Evolutionary conservation across 2,888 invertebrate species (phyloP), one percentile per base, ranked within the genome.

Genomic region (Phaedon cochleariae): DNA sequence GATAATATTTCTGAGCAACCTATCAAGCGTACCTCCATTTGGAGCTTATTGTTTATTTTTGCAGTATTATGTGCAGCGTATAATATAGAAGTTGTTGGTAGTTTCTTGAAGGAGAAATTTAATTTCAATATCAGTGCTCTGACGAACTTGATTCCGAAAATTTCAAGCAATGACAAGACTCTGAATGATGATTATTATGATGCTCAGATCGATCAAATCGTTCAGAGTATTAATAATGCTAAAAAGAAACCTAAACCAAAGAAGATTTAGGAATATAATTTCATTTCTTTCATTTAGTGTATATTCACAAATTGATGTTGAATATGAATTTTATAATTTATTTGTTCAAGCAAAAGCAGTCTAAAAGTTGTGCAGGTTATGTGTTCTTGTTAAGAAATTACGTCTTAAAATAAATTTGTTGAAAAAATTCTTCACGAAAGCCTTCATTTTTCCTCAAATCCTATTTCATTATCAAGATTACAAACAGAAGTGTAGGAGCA

Each of bases 1-100:
- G 85, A 85, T 20, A 89, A 89, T 60, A 83, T 89, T 0, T 86
- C 89, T 0, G 94, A 95, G 64, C 90, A 92, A 51, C 95, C 96
- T 78, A 87, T 93, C 57, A 91, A 90, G 45, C 92, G 92, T 73
- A 91, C 90, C 2, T 93, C 93, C 0, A 85, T 92, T 18, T 87
- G 91, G 54, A 89, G 91, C 1, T 79, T 93, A 51, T 86, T 91
- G 0, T 83, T 92, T 37, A 86, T 92, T 18, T 86, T 87, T 6
- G 70, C 87, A 2, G 82, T 91, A 0, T 87, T 88, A 0, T 76
- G 90, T 18, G 86, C 87, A 1, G 87, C 88, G 68, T 88, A 90
- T 74, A 90, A 91, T 77, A 88, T 91, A 67, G 87, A 89, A 17
- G 83, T 86, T 67, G 80, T 90, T 0, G 85, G 85, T 74, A 83